Evolutionary conservation across 2,797 vertebrate species (phyloP).

Genomic region (Coracias cyanogaster): DNA sequence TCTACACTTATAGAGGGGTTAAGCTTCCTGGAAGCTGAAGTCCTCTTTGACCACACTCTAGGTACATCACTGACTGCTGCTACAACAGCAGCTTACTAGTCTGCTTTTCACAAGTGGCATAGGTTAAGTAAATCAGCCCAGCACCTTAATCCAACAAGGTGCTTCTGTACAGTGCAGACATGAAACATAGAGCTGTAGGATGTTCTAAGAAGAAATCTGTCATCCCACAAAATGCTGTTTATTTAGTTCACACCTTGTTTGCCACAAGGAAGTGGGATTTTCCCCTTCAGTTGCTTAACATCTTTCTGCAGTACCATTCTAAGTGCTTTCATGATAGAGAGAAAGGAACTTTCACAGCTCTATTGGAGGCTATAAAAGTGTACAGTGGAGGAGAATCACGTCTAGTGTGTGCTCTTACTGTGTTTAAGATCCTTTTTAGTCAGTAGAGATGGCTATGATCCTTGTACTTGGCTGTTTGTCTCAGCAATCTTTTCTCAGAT

Average conservation of each 20-base stretch:
- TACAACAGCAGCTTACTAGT: conserved; percentile 1
- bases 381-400: background rate
- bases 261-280: background rate
- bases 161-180: rapidly evolving
- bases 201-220: background rate
- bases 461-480: conserved; percentile 40
- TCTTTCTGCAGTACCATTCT: background rate
- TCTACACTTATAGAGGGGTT: conserved; percentile 72
- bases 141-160: background rate
- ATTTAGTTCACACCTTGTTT: background rate
- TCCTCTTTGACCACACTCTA: conserved; percentile 45
- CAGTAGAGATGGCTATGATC: background rate
- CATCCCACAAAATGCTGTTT: background rate
- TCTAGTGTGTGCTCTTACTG: background rate
- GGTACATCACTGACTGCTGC: conserved; percentile 15
- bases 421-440: background rate
- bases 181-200: background rate
- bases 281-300: background rate
- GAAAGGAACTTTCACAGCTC: background rate
- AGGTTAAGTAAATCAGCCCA: background rate
- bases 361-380: background rate
- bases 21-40: conserved; percentile 73
- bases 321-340: background rate
- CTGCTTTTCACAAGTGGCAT: background rate
- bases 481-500: conserved; percentile 13